Percentiles rank a stretch among this genome's conserved stretches.
Evolutionary conservation across 1,140 invertebrate genomes (phyloP).

Genomic region (Neelides sp.): DNA sequence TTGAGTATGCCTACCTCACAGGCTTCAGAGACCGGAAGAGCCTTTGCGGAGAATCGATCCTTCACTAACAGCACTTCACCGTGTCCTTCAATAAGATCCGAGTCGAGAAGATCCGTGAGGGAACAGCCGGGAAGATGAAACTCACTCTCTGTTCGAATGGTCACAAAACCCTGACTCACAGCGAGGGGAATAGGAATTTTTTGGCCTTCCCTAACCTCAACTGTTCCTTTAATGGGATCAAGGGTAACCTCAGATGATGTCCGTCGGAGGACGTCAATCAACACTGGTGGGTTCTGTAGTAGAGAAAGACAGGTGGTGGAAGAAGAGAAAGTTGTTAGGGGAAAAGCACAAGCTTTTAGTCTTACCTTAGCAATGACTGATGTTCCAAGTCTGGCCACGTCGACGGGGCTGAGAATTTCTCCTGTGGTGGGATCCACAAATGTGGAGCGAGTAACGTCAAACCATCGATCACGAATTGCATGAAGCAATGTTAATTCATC

Average conservation of each 20-base stretch:
- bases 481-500: slow-evolving; percentile 67
- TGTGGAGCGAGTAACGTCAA: slow-evolving; percentile 63
- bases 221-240: too few relatives aligned
- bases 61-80: slow-evolving; percentile 69
- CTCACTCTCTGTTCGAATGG: too few relatives aligned
- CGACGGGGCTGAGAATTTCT: slow-evolving; percentile 57
- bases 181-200: too few relatives aligned
- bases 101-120: slow-evolving; percentile 64
- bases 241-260: too few relatives aligned
- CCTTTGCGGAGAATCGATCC: slow-evolving; percentile 69
- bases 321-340: too few relatives aligned
- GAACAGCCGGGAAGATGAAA: too few relatives aligned
- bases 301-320: too few relatives aligned
- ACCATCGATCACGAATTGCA: slow-evolving; percentile 76
- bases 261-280: too few relatives aligned
- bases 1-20: slow-evolving; percentile 62
- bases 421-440: slow-evolving; percentile 42
- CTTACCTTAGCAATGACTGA: too few relatives aligned
- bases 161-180: too few relatives aligned
- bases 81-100: slow-evolving; percentile 62
- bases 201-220: neutral
- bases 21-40: slow-evolving; percentile 63
- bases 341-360: slow-evolving; percentile 39
- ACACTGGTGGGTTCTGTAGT: too few relatives aligned
- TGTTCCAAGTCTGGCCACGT: slow-evolving; percentile 67